Evolutionary conservation across 2,113 vertebrate genomes (phyloP).

Genomic region (Cynoglossus semilaevis): DNA sequence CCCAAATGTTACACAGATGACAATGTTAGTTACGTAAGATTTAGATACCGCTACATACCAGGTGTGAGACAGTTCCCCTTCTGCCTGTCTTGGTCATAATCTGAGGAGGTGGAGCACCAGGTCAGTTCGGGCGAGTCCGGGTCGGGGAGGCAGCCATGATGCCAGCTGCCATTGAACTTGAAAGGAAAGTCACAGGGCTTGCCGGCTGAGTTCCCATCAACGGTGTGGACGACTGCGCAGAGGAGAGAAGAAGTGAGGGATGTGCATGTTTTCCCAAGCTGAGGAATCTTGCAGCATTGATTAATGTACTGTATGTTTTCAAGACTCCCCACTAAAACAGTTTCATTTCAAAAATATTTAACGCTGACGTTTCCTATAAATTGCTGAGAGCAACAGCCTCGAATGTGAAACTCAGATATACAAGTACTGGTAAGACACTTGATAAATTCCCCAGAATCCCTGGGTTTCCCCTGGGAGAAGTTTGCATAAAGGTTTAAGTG

Average conservation of each 20-base stretch:
- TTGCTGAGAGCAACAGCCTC: no score
- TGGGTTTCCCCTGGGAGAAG: no score
- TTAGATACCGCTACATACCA: conserved; percentile 64
- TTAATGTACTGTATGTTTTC: no score
- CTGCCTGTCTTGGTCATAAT: conserved; percentile 75
- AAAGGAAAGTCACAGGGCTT: conserved; percentile 91
- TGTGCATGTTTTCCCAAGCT: no score
- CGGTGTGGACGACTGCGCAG: conserved; percentile 84
- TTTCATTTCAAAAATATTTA: no score
- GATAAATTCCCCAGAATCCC: no score
- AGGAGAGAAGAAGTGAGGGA: conserved; percentile 15
- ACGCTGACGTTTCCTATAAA: no score
- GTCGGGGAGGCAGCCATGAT: conserved; percentile 82
- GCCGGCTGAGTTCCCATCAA: conserved; percentile 83
- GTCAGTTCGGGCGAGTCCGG: conserved; percentile 13
- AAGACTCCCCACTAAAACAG: no score
- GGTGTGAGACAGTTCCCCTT: conserved; percentile 86
- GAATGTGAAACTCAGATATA: no score
- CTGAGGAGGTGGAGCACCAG: conserved; percentile 86
- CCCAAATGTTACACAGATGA: background rate
- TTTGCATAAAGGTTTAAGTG: no score
- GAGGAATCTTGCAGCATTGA: no score
- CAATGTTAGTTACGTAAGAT: background rate
- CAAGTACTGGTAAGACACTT: no score
- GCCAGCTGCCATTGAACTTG: conserved; percentile 80